These are phyloP conservation scores for Linepithema humile DNA, from an alignment of 1,140 invertebrate genomes.

Conservation along the genomic window DNA sequence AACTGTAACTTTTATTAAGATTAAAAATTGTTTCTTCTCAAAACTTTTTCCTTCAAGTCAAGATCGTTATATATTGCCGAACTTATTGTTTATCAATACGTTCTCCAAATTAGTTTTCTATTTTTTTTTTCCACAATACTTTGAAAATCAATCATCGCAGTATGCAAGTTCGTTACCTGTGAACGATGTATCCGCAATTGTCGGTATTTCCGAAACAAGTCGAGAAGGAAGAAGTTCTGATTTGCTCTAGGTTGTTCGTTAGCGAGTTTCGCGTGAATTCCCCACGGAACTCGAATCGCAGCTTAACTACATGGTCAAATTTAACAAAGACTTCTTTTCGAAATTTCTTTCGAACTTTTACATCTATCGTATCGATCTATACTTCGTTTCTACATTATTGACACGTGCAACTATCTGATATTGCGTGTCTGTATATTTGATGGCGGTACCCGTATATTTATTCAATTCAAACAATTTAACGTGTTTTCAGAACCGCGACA, in stretches of 20 bases:
- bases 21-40: neutral
- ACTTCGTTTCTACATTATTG: neutral
- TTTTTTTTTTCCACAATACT: neutral
- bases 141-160: constrained; percentile 12
- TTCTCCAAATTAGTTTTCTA: neutral
- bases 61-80: neutral
- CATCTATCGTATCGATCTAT: neutral
- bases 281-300: neutral
- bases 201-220: constrained; percentile 24
- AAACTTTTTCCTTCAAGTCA: neutral
- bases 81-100: constrained; percentile 19
- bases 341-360: neutral
- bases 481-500: neutral
- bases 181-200: constrained; percentile 27
- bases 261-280: constrained; percentile 21
- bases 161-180: neutral
- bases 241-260: constrained; percentile 31
- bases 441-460: neutral
- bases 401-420: neutral
- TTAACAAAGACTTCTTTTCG: neutral
- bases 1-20: neutral
- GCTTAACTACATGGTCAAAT: neutral
- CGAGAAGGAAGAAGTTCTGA: constrained; percentile 4
- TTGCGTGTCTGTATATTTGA: neutral
- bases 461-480: neutral